These are phyloP conservation scores for Cantharis rustica DNA, from an alignment of 2,888 invertebrate genomes.

Conservation along the genomic window DNA sequence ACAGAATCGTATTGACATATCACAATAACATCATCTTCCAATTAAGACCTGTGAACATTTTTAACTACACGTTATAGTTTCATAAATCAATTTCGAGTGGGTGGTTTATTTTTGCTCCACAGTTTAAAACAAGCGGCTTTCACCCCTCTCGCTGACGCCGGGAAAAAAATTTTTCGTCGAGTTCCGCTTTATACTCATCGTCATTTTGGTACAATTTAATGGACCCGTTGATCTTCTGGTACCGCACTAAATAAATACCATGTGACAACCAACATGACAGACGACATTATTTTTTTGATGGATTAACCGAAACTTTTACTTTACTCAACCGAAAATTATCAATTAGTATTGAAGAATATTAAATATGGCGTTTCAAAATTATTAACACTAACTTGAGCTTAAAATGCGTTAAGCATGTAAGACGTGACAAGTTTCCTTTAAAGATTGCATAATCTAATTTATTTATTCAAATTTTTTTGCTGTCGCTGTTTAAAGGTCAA, in stretches of 20 bases:
- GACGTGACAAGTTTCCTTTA: not conserved
- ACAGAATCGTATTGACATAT: conserved; percentile 33
- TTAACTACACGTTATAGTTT: conserved; percentile 24
- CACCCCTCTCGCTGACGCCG: not conserved
- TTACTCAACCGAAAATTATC: not conserved
- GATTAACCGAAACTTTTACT: conserved; percentile 24
- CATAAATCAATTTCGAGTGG: conserved; percentile 22
- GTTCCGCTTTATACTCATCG: not conserved
- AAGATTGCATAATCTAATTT: not conserved
- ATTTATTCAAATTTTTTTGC: not conserved
- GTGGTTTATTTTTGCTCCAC: conserved; percentile 12
- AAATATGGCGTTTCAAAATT: conserved; percentile 3
- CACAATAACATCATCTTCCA: conserved; percentile 34
- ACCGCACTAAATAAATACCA: conserved; percentile 27
- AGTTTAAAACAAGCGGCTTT: conserved; percentile 13
- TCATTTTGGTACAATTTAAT: not conserved
- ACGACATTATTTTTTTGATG: conserved; percentile 18
- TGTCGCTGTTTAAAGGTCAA: not conserved
- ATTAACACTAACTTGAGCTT: not conserved
- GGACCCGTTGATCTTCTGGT: conserved; percentile 13
- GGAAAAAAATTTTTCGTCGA: not conserved
- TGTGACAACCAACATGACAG: conserved; percentile 32
- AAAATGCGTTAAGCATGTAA: not conserved
- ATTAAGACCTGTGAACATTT: conserved; percentile 38
- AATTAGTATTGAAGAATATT: conserved; percentile 4